These are phyloP conservation scores for Procambarus virginalis DNA, from an alignment of 1,140 invertebrate species.

Conservation along the genomic window DNA sequence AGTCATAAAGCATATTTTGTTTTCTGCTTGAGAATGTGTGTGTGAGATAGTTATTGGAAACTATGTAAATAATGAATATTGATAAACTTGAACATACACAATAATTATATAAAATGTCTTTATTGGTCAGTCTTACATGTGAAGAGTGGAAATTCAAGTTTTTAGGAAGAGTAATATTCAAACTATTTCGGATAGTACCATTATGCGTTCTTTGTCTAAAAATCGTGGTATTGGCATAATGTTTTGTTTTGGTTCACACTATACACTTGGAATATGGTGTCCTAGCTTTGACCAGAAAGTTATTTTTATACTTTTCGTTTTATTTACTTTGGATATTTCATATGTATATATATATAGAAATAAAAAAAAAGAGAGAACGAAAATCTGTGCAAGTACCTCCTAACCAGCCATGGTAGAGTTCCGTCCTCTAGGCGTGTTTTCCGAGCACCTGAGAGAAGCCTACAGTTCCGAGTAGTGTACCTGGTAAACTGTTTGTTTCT, in stretches of 20 bases:
- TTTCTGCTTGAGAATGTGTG: not conserved
- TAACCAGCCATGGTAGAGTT: not conserved
- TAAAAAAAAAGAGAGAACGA: not conserved
- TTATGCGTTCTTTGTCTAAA: not conserved
- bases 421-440: constrained; percentile 3
- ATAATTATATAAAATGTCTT: no score
- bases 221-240: not conserved
- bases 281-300: not conserved
- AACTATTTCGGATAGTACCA: not conserved
- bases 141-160: not conserved
- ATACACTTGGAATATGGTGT: not conserved
- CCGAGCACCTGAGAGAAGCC: constrained; percentile 1
- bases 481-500: not conserved
- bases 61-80: not conserved
- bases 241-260: not conserved
- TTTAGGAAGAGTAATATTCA: not conserved
- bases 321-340: not conserved
- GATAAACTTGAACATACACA: not conserved
- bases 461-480: not conserved
- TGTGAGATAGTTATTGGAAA: not conserved
- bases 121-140: not conserved
- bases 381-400: not conserved
- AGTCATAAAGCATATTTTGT: not conserved
- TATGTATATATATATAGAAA: not conserved
- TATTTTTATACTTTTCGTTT: not conserved